phyloP scores from a whole-genome alignment of 35 echinoderm and acorn worm species.

The Ophioderma brevispina region DNA sequence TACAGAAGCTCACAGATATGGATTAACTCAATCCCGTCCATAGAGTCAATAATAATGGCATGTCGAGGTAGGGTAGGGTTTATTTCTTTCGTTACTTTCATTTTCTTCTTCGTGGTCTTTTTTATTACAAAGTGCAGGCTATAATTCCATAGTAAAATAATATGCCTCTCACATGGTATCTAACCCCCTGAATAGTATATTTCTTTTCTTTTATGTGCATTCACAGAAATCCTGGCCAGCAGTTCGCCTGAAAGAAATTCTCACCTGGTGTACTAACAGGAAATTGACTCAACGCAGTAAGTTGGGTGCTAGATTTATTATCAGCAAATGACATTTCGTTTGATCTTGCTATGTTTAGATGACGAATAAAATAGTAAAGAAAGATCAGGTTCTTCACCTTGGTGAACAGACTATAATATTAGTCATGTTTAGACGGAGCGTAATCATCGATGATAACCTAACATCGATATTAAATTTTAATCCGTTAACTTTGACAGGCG shows the following conservation, averaged over 20 bases:
- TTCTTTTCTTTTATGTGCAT: too few species aligned
- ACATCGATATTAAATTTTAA: too few species aligned
- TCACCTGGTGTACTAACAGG: slow-evolving; percentile 87
- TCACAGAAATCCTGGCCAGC: slow-evolving; percentile 72
- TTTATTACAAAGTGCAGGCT: background rate
- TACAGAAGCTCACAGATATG: too few species aligned
- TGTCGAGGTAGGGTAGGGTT: slow-evolving; percentile 54
- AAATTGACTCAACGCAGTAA: slow-evolving; percentile 96
- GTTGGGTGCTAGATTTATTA: background rate
- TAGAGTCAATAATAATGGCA: slow-evolving; percentile 78
- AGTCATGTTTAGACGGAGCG: too few species aligned
- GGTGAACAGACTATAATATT: too few species aligned
- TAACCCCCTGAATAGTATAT: background rate
- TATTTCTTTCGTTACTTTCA: background rate
- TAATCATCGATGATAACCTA: too few species aligned
- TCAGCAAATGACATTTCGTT: background rate
- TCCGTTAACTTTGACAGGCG: too few species aligned
- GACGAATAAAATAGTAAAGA: background rate
- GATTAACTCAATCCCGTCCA: slow-evolving; percentile 84
- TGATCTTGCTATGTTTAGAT: background rate
- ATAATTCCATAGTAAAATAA: background rate
- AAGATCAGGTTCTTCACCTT: background rate
- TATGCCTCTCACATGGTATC: background rate
- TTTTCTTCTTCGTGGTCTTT: background rate
- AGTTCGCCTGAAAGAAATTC: slow-evolving; percentile 78